Evolutionary conservation across 2,797 vertebrate genomes (phyloP).

Genomic region (Urocyon cinereoargenteus): DNA sequence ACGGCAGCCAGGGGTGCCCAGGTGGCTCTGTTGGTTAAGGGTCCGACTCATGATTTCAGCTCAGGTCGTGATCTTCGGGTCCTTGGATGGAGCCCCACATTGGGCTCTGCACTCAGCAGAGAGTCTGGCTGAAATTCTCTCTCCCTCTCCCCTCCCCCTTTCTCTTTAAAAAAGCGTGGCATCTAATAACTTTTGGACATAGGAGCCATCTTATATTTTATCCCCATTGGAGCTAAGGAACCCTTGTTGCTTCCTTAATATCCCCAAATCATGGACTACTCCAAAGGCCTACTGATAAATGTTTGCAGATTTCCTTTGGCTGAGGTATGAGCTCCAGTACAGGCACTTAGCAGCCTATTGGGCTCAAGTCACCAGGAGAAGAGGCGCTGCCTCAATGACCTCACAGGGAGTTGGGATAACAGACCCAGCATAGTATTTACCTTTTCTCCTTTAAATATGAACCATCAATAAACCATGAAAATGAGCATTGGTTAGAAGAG

Average conservation of each 20-base stretch:
- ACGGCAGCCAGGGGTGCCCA: not conserved
- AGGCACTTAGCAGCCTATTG: not conserved
- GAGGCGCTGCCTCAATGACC: not conserved
- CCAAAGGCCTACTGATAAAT: not conserved
- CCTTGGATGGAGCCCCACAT: not conserved
- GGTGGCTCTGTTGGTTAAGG: not conserved
- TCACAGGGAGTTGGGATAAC: accelerated
- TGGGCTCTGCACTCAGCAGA: not conserved
- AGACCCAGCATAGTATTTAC: not conserved
- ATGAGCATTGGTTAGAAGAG: not conserved
- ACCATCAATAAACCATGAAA: not conserved
- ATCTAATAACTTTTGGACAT: not conserved
- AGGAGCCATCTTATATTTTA: not conserved
- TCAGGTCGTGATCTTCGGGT: not conserved
- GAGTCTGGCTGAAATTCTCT: not conserved
- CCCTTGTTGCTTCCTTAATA: not conserved
- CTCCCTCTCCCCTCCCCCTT: not conserved
- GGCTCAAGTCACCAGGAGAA: not conserved
- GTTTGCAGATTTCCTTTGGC: not conserved
- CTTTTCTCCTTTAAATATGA: not conserved
- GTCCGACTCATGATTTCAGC: not conserved
- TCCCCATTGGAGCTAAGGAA: not conserved
- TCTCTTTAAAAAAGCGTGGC: not conserved
- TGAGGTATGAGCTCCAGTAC: not conserved
- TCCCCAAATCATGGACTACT: not conserved